Evolutionary conservation across 2,888 invertebrate species (phyloP), one percentile per base, ranked within the genome.

Genomic region (Aradus depressus): DNA sequence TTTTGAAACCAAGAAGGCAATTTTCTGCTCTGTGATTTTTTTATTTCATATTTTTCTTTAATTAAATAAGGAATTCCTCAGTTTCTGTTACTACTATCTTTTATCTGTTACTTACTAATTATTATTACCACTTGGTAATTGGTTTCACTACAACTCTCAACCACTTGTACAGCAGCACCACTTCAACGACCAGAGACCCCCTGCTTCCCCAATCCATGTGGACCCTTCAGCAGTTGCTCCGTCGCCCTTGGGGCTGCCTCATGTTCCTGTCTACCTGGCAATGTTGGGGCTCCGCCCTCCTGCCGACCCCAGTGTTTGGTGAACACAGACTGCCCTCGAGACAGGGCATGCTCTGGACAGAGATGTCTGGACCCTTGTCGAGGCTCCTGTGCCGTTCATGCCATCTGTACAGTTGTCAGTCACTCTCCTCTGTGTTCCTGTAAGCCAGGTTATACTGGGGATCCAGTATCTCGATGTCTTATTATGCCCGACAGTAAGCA

Each of bases 371-470:
- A 89, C 67, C 88, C 88, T 44, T 90, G 89, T 65, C 73, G 78
- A 32, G 84, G 84, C 56, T 79, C 83, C 12, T 90, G 90, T 64
- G 89, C 88, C 21, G 70, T 75, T 53, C 81, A 84, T 68, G 85
- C 89, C 2, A 75, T 80, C 59, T 90, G 90, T 65, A 80, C 80
- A 60, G 85, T 86, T 16, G 79, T 87, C 45, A 85, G 85, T 67
- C 90, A 90, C 65, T 86, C 84, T 66, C 85, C 89, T 34, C 77
- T 86, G 57, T 90, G 90, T 70, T 82, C 81, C 66, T 90, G 90
- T 67, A 75, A 77, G 48, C 71, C 75, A 58, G 82, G 81, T 60
- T 81, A 76, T 65, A 75, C 75, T 34, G 90, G 90, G 49, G 87
- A 90, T 72, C 88, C 90, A 53, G 86, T 88, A 64, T 72, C 80